A percentile compares a stretch with the other conserved stretches of the same genome.
These are phyloP conservation scores for Oeneis ivallda DNA, from an alignment of 2,888 invertebrate genomes.

Conservation along the genomic window DNA sequence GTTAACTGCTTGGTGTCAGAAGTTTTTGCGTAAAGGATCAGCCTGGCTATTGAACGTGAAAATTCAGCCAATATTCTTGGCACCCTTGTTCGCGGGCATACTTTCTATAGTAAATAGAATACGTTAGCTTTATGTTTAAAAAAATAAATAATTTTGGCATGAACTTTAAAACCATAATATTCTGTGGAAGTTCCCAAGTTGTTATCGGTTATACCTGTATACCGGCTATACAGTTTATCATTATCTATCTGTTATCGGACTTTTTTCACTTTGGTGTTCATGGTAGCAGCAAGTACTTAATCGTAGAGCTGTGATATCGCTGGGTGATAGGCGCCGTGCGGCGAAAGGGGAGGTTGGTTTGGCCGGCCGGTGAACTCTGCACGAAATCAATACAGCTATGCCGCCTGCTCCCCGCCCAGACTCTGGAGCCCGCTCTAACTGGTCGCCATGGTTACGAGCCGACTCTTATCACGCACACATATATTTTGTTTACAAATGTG, in stretches of 20 bases:
- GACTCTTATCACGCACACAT: not conserved
- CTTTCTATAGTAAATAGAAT: too few species aligned
- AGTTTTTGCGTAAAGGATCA: too few species aligned
- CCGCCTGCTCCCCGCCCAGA: slow-evolving; percentile 63
- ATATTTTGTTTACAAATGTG: not conserved
- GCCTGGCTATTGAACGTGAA: too few species aligned
- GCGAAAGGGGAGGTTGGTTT: slow-evolving; percentile 47
- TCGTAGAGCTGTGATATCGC: slow-evolving; percentile 28
- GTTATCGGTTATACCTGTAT: slow-evolving; percentile 18
- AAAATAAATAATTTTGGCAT: too few species aligned
- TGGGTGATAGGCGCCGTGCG: slow-evolving; percentile 34
- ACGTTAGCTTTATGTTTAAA: too few species aligned
- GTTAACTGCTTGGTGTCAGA: too few species aligned
- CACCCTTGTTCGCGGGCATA: too few species aligned
- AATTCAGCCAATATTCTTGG: too few species aligned
- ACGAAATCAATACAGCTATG: slow-evolving; percentile 84
- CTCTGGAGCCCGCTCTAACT: slow-evolving; percentile 51
- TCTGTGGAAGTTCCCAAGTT: not conserved
- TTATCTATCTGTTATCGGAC: too few species aligned
- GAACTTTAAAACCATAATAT: too few species aligned
- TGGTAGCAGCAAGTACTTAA: slow-evolving; percentile 27
- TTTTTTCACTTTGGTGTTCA: slow-evolving; percentile 7
- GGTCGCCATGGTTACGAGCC: slow-evolving; percentile 73
- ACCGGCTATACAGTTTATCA: slow-evolving; percentile 15
- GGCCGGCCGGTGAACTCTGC: slow-evolving; percentile 73